These are phyloP conservation scores for Ceyx cyanopectus DNA, from an alignment of 2,113 vertebrate species.

Conservation along the genomic window DNA sequence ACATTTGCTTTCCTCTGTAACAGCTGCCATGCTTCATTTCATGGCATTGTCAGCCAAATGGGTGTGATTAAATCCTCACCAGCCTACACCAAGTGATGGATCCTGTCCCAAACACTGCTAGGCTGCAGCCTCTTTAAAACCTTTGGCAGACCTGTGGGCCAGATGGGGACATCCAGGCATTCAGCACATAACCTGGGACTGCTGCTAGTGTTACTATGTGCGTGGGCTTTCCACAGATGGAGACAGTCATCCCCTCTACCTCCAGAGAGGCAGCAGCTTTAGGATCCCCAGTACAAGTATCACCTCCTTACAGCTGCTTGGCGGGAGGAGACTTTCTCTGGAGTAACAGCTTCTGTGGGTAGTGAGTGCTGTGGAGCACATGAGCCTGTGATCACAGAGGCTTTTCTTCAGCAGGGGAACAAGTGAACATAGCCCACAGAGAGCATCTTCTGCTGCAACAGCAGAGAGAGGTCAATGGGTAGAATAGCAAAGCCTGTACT, in stretches of 20 bases:
- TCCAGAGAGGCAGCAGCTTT: not conserved
- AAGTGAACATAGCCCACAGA: not conserved
- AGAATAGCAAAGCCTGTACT: not conserved
- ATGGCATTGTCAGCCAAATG: not conserved
- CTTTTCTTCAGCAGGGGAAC: not conserved
- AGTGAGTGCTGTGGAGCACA: fast-evolving
- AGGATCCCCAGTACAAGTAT: not conserved
- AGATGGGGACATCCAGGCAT: not conserved
- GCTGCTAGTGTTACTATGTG: not conserved
- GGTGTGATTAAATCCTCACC: not conserved
- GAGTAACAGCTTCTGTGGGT: not conserved
- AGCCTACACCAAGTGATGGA: not conserved
- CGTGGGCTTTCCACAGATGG: not conserved
- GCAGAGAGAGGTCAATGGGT: not conserved
- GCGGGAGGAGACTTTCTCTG: not conserved
- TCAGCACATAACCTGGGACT: not conserved
- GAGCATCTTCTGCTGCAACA: not conserved
- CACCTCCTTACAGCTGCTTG: not conserved
- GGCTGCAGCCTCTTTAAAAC: not conserved
- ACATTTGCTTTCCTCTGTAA: not conserved
- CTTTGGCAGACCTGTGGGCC: not conserved
- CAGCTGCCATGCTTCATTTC: not conserved
- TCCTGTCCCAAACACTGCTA: not conserved
- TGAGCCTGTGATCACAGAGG: not conserved
- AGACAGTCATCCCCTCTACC: not conserved